Evolutionary conservation across 2,113 vertebrate genomes (phyloP), one percentile per base, ranked within the genome.

Genomic region (Saimiri boliviensis): DNA sequence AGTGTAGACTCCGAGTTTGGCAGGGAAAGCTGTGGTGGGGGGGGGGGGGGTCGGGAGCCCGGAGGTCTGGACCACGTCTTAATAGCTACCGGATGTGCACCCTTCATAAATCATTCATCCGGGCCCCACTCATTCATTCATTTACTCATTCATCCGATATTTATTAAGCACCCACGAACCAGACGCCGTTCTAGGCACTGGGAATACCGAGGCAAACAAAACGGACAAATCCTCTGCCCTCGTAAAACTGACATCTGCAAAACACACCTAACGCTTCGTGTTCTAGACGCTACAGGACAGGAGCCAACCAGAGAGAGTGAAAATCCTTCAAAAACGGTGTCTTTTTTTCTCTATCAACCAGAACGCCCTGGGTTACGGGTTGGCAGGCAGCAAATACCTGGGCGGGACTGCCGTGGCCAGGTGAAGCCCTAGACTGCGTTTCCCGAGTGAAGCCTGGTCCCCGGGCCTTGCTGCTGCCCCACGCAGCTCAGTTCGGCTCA

Each of bases 401-500:
- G 54, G 16, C 73, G n/a, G 70, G 77, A 17, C 13, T 4, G 21
- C 60, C 3, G 23, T 10, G 25, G 35, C 42, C 40, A 1, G 30
- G 25, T 0, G 60, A 47, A 19, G 49, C 19, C 17, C 32, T 0
- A 0, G n/a, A 32, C 12, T 2, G 19, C 1, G 5, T 17, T 54
- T 79, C 81, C 74, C 5, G n/a, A 13, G 20, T 16, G 42, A 88
- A 76, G 71, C 74, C 82, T 37, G 40, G 40, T 17, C n/a, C 49
- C 49, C 0, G 4, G 42, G 32, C 37, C 82, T 71, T 27, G n/a
- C 14, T 2, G 25, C 16, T 4, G 2, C 20, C 70, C 35, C 1
- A 8, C 10, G 32, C 49, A 40, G 1, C 3, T 92, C 45, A 30
- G n/a, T 30, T 0, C 23, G 0, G 68, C 49, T 68, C n/a, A 47